Evolutionary conservation across 2,888 invertebrate genomes (phyloP), one percentile per base, ranked within the genome.

Genomic region (Petrolisthes cinctipes): DNA sequence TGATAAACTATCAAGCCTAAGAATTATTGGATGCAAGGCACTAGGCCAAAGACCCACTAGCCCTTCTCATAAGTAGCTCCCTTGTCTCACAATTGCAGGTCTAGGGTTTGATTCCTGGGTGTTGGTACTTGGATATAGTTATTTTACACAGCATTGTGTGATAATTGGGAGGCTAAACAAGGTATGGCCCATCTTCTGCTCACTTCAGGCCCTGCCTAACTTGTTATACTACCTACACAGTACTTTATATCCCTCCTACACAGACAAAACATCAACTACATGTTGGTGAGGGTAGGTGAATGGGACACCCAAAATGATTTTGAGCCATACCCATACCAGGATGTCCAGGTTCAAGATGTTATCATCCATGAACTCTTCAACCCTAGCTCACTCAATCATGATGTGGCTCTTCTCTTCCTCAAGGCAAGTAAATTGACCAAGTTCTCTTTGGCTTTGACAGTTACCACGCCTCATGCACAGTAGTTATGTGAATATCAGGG

Each of bases 281-380:
- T 91, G 66, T 6, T 23, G 91, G 93, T 96, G 4, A 94, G 97
- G 0, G 95, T 95, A 0, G 97, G 97, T 0, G 97, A 97, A 93
- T 97, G 97, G 96, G 96, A 97, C 92, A 96, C 96, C 0, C 95
- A 96, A 92, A 95, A 95, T 0, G 95, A 94, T 71, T 94, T 94
- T 79, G 97, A 97, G 92, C 93, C 95, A 0, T 94, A 94, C 89
- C 94, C 95, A 0, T 95, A 96, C 92, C 96, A 96, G 91, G 96
- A 96, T 92, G 93, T 95, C 5, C 93, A 93, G 5, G 96, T 96
- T 0, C 92, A 92, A 0, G 82, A 89, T 5, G 89, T 92, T 53
- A 66, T 90, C 14, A 79, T 91, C 2, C 92, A 92, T 79, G 91
- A 91, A 14, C 84, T 88, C 4, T 92, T 89, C 91, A 61, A 90